phyloP scores from a whole-genome alignment of 2,113 vertebrate genomes.

The Phyllostomus hastatus region DNA sequence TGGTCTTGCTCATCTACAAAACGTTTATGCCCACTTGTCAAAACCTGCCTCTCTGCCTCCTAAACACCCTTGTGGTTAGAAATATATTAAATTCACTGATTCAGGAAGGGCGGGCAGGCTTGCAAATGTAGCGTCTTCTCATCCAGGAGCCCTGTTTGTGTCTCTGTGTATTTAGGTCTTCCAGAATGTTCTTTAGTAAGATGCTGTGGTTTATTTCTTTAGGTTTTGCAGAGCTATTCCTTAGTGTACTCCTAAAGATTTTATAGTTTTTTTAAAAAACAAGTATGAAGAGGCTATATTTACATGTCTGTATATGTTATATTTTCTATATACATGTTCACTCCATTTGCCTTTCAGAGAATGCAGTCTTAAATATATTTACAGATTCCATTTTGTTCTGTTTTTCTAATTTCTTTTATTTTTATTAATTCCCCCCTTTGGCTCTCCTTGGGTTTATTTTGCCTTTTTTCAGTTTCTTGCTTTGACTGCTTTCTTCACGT shows the following conservation, averaged over 20 bases:
- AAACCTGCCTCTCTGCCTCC: not conserved
- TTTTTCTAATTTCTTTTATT: conserved; percentile 31
- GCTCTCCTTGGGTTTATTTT: not conserved
- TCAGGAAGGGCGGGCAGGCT: not conserved
- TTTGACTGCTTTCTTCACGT: conserved; percentile 6
- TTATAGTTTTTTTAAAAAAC: not conserved
- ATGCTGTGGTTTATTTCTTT: not conserved
- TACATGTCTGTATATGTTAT: not conserved
- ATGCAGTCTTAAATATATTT: not conserved
- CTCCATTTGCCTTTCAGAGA: not conserved
- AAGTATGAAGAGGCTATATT: not conserved
- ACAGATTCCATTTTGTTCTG: not conserved
- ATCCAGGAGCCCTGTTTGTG: not conserved
- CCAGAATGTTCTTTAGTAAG: conserved; percentile 18
- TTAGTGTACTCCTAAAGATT: not conserved
- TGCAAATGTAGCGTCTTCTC: not conserved
- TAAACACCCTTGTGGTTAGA: not conserved
- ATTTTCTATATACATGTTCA: not conserved
- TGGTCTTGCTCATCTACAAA: not conserved
- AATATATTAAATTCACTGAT: not conserved
- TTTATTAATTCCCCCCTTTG: not conserved
- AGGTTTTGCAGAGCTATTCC: not conserved
- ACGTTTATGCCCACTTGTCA: not conserved
- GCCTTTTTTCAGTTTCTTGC: not conserved
- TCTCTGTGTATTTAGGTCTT: not conserved